Evolutionary conservation across 2,888 invertebrate species (phyloP), one percentile per base, ranked within the genome.

Genomic region (Dynastes hyllus): DNA sequence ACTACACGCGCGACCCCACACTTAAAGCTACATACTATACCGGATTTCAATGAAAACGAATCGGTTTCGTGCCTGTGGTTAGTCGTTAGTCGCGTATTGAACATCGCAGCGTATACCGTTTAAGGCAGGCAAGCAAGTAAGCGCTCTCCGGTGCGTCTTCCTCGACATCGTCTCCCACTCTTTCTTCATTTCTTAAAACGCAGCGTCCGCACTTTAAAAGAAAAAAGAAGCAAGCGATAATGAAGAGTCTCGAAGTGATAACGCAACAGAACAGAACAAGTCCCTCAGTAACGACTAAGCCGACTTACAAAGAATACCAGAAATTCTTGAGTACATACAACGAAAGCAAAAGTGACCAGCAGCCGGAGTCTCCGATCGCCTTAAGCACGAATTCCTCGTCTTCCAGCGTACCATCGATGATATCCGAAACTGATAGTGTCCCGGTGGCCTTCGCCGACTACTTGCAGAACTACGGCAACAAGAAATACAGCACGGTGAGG

Each of bases 271-370:
- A 37, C 71, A 55, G 55, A 16, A 32, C 37, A 8, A 16, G 22
- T 16, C 22, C 55, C 22, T 27, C 55, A 16, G 55, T 3, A 4
- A 58, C 55, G 11, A 40, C 55, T 40, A 84, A 83, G 61, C 83
- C 85, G 4, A 79, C 78, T 1, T 87, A 87, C 81, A 87, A 86
- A 77, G 87, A 87, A 76, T 87, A 87, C 80, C 85, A 86, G 32
- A 85, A 83, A 61, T 87, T 87, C 81, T 81, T 87, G 76, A 85
- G 82, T 40, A 83, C 80, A 55, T 87, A 87, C 81, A 85, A 84
- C 66, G 83, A 82, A 55, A 82, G 82, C 32, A 85, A 83, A 80
- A 84, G 58, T 55, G 76, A 76, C 45, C 69, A 51, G 27, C 66
- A 58, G 22, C n/a, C 69, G 67, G 27, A 69, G 16, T 76, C 76